phyloP scores from a whole-genome alignment of 2,888 invertebrate species.

The Lasioglossum zephyrum region DNA sequence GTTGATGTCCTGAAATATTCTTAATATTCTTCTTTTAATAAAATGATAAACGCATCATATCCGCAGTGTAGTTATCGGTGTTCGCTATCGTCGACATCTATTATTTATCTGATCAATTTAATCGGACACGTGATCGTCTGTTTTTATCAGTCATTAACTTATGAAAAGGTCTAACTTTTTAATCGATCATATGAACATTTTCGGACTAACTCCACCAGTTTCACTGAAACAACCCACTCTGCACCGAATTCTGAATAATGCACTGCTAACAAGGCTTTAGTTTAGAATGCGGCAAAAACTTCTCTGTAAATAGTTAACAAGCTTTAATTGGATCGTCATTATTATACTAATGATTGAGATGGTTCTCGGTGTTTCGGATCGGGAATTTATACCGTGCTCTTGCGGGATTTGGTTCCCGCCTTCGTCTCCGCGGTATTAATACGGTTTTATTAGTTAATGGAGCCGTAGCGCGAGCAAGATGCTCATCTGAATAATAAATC shows the following conservation, averaged over 20 bases:
- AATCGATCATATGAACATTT: neutral
- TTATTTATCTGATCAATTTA: too few relatives aligned
- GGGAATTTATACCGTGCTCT: neutral
- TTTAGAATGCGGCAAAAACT: neutral
- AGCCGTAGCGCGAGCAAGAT: neutral
- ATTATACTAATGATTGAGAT: constrained; percentile 1
- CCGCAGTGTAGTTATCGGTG: too few relatives aligned
- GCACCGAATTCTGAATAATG: neutral
- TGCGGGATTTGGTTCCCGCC: neutral
- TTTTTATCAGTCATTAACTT: neutral
- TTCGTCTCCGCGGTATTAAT: neutral
- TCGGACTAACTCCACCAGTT: neutral
- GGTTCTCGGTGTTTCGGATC: neutral
- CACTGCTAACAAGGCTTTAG: neutral
- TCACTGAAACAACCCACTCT: neutral
- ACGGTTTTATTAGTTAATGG: neutral
- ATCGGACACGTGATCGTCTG: too few relatives aligned
- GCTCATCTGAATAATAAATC: neutral
- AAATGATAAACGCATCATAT: too few relatives aligned
- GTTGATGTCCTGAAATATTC: too few relatives aligned
- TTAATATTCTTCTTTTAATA: too few relatives aligned
- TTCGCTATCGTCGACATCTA: too few relatives aligned
- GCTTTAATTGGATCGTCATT: neutral
- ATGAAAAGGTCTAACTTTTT: neutral
- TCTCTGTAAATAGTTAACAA: neutral